These are phyloP conservation scores for Eremophila alpestris DNA, from an alignment of 2,797 vertebrate genomes.

Conservation along the genomic window DNA sequence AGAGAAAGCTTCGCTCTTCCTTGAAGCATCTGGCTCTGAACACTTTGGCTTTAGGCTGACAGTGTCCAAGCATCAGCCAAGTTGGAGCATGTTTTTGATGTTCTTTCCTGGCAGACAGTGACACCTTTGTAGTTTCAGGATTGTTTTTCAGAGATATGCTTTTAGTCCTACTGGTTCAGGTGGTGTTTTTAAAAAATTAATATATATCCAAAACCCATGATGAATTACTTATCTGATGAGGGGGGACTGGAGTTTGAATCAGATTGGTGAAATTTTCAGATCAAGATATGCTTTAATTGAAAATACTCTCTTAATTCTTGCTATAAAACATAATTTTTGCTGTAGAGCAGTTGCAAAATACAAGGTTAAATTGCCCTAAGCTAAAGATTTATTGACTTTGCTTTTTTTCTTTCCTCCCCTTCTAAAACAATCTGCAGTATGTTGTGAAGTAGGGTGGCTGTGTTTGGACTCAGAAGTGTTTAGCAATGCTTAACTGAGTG, in stretches of 20 bases:
- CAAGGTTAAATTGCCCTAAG: not conserved
- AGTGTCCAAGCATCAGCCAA: not conserved
- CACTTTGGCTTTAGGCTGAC: constrained; percentile 11
- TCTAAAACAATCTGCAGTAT: not conserved
- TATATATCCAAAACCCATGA: not conserved
- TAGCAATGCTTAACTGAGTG: not conserved
- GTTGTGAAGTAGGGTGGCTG: not conserved
- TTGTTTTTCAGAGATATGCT: not conserved
- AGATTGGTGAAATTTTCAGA: not conserved
- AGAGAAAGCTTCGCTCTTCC: not conserved
- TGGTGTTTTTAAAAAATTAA: not conserved
- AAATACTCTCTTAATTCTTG: not conserved
- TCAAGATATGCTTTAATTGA: not conserved
- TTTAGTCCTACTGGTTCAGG: not conserved
- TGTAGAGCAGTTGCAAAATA: not conserved
- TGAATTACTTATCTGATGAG: not conserved
- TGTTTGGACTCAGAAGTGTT: not conserved
- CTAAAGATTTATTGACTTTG: not conserved
- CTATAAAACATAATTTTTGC: not conserved
- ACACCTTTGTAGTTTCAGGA: constrained; percentile 13
- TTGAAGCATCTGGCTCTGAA: not conserved
- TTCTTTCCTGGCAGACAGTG: not conserved
- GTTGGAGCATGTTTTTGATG: not conserved
- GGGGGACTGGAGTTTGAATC: not conserved
- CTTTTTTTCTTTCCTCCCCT: not conserved